Evolutionary conservation across 2,113 vertebrate species (phyloP), one percentile per base, ranked within the genome.

Genomic region (Otolemur garnettii): DNA sequence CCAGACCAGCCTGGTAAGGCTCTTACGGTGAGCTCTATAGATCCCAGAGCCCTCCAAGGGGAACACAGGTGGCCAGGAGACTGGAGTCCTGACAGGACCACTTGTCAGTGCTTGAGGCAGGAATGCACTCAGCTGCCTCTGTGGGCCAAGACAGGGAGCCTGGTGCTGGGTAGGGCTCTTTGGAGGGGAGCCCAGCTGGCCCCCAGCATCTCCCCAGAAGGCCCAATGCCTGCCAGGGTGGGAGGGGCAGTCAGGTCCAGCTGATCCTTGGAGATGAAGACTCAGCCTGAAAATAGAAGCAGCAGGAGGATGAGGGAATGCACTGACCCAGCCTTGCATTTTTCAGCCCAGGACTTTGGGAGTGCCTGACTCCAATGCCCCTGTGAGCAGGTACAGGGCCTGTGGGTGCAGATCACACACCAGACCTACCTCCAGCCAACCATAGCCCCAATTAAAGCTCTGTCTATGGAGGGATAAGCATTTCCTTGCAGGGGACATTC

Each of bases 291-390:
- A n/a, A 35, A 66, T 0, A 55, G 89, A 81, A 71, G 24, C 68
- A 11, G 15, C 2, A 3, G 22, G n/a, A 4, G 5, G 42, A 15
- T 6, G 1, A 50, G 19, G 19, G 53, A 2, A 26, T 2, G 1
- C 5, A 30, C 1, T 0, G 22, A 35, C 21, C 4, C 30, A 38
- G 38, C 13, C 13, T 50, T 55, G 26, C 55, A 55, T 33, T 22
- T 55, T 57, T 24, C 57, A 75, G 57, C 81, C 57, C 12, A 30
- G 42, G 62, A 42, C n/a, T 38, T 50, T 10, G 24, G 69, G 38
- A 21, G 38, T 2, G 26, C 3, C 19, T 17, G 15, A 33, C 74
- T 75, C 7, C n/a, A 30, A 1, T 0, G 0, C 7, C 24, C 15
- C 74, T 28, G 18, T 21, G 26, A 74, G 62, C 35, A 66, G 10